A percentile compares a stretch with the other conserved stretches of the same genome.
Conservation (phyloP, 2,888 invertebrate genomes). For the Metopia argyrocephala region DNA sequence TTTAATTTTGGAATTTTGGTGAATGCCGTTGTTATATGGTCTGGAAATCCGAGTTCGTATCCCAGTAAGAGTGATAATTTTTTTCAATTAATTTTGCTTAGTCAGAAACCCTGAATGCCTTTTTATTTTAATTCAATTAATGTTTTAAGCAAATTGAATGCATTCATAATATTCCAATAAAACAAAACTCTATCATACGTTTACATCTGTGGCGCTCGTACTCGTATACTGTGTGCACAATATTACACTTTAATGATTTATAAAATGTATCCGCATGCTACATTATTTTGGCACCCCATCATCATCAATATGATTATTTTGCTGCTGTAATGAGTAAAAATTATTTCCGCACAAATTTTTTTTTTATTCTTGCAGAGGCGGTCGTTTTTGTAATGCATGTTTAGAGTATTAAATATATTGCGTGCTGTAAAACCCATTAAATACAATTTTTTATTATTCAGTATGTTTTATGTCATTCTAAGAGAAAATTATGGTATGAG, state of each 20-base stretch:
- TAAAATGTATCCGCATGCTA: constrained; percentile 26
- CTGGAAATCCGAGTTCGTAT: too few relatives aligned
- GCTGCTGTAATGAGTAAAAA: constrained; percentile 43
- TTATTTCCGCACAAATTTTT: constrained; percentile 32
- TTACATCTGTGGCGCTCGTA: neutral
- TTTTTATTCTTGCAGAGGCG: neutral
- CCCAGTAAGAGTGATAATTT: too few relatives aligned
- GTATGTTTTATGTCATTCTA: constrained; percentile 47
- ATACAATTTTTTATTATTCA: constrained; percentile 37
- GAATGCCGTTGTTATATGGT: too few relatives aligned
- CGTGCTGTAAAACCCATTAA: constrained; percentile 54
- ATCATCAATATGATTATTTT: constrained; percentile 40
- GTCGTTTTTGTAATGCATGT: constrained; percentile 4
- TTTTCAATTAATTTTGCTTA: too few relatives aligned
- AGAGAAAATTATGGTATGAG: constrained; percentile 2
- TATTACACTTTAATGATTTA: neutral
- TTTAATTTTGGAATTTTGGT: too few relatives aligned
- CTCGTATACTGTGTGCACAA: neutral
- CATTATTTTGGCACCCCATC: constrained; percentile 44
- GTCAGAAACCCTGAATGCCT: too few relatives aligned
- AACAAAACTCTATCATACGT: too few relatives aligned
- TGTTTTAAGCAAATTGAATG: too few relatives aligned
- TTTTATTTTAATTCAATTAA: too few relatives aligned
- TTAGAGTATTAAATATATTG: constrained; percentile 35
- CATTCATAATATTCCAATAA: too few relatives aligned